Evolutionary conservation across 2,888 invertebrate genomes (phyloP).

Genomic region (Didymodactylos carnosus): DNA sequence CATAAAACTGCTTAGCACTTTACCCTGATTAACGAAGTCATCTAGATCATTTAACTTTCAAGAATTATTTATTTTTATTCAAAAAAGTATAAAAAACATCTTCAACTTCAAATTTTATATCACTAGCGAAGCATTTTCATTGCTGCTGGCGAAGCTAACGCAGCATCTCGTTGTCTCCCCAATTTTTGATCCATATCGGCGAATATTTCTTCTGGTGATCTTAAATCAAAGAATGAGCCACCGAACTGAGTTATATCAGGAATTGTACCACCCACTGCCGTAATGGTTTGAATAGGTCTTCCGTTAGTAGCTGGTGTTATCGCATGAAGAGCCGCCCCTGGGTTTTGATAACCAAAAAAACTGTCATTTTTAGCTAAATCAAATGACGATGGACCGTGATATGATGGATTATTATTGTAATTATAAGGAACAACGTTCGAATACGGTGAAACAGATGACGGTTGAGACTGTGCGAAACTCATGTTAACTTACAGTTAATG

Average conservation of each 20-base stretch:
- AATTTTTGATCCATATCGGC: background rate
- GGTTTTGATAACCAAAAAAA: background rate
- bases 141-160: background rate
- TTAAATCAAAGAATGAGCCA: background rate
- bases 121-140: background rate
- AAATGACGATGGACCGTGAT: background rate
- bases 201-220: background rate
- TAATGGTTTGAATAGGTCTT: background rate
- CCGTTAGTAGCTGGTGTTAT: background rate
- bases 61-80: no score
- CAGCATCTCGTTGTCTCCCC: background rate
- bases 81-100: no score
- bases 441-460: no score
- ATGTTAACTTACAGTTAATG: no score
- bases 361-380: background rate
- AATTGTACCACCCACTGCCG: background rate
- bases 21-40: no score
- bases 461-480: no score
- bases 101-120: background rate
- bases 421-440: no score
- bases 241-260: background rate
- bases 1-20: no score
- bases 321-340: background rate
- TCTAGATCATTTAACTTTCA: no score
- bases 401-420: no score